Conservation (phyloP, 2,797 vertebrate genomes). For the Orientallactaga sibirica region DNA sequence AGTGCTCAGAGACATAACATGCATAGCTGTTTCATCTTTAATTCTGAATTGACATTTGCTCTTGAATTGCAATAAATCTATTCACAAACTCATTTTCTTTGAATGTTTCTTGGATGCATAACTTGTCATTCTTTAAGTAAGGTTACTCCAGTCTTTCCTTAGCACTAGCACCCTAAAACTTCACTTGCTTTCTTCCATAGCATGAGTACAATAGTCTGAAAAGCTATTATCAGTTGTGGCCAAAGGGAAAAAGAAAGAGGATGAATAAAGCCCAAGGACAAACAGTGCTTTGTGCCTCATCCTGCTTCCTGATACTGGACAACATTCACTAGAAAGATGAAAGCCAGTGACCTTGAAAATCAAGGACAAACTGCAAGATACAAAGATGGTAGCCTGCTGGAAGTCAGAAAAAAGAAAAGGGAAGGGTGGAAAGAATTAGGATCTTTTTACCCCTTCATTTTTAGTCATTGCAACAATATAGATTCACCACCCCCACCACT, state of each 20-base stretch:
- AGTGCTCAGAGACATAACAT: constrained; percentile 16
- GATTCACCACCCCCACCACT: background rate
- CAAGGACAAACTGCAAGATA: background rate
- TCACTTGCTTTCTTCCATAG: background rate
- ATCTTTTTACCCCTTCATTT: background rate
- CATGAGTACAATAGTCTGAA: background rate
- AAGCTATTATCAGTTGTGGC: background rate
- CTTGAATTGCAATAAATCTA: constrained; percentile 56
- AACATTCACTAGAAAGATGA: constrained; percentile 29
- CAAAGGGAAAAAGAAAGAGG: background rate
- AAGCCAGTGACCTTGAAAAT: background rate
- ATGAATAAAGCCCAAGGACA: background rate
- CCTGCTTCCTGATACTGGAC: background rate
- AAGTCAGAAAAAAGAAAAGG: background rate
- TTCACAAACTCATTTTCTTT: background rate
- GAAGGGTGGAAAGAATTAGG: background rate
- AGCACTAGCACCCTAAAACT: background rate
- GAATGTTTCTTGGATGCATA: background rate
- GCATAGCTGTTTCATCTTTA: constrained; percentile 6
- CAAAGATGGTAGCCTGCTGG: background rate
- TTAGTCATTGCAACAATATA: background rate
- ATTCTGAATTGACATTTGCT: constrained; percentile 50
- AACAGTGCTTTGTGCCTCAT: background rate
- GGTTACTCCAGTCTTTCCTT: constrained; percentile 18
- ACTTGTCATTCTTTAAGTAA: constrained; percentile 14